Evolutionary conservation across 2,888 invertebrate genomes (phyloP).

Genomic region (Cyrtodaria siliqua): DNA sequence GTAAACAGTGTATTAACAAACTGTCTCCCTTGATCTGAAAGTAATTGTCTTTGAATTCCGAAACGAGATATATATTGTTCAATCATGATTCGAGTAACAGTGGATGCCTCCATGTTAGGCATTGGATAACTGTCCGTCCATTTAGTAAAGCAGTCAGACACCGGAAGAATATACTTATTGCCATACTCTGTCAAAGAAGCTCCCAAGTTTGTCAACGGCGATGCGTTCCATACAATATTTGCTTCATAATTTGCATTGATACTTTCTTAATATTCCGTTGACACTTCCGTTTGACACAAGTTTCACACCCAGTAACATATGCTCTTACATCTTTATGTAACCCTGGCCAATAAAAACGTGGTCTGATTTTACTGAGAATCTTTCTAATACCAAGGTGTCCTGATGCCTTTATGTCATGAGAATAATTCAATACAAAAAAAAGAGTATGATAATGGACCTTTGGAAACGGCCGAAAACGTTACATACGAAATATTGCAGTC

Average conservation of each 20-base stretch:
- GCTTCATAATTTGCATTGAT: slow-evolving; percentile 13
- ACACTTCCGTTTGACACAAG: slow-evolving; percentile 5
- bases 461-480: too few relatives aligned
- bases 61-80: too few relatives aligned
- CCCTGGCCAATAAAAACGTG: slow-evolving; percentile 24
- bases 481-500: too few relatives aligned
- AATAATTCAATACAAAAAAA: slow-evolving; percentile 27
- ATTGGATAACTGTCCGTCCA: slow-evolving; percentile 51
- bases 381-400: slow-evolving; percentile 22
- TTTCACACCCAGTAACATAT: slow-evolving; percentile 20
- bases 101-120: slow-evolving; percentile 42
- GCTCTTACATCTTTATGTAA: slow-evolving; percentile 10
- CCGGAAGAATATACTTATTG: slow-evolving; percentile 45
- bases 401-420: slow-evolving; percentile 16
- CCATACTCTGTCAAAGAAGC: slow-evolving; percentile 38
- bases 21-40: slow-evolving; percentile 51
- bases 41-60: too few relatives aligned
- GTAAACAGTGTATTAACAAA: slow-evolving; percentile 42
- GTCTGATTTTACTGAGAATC: slow-evolving; percentile 8
- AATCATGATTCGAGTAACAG: slow-evolving; percentile 41
- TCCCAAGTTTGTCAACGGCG: slow-evolving; percentile 35
- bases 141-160: slow-evolving; percentile 59
- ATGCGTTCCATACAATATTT: slow-evolving; percentile 44
- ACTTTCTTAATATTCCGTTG: slow-evolving; percentile 7
- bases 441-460: too few relatives aligned